Evolutionary conservation across 2,888 invertebrate species (phyloP).

Genomic region (Lasioglossum marginatum): DNA sequence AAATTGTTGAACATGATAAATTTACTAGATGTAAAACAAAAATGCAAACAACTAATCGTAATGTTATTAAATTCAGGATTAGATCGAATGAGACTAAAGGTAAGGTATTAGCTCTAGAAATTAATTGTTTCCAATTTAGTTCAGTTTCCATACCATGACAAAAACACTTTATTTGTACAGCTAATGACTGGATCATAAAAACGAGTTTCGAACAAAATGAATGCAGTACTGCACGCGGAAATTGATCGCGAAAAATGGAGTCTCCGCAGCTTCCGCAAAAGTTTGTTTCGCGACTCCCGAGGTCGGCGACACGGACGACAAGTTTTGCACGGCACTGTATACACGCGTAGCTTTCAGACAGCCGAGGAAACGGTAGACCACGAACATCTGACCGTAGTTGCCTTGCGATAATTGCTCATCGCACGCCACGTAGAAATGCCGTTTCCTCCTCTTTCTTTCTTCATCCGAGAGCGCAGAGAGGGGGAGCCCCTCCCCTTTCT

Average conservation of each 20-base stretch:
- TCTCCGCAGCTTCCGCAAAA: background rate
- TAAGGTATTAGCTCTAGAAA: too few species aligned
- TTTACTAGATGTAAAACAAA: too few species aligned
- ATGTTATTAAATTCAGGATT: background rate
- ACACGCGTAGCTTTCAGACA: slow-evolving; percentile 37
- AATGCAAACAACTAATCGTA: too few species aligned
- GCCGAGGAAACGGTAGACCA: slow-evolving; percentile 56
- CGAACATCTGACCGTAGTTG: slow-evolving; percentile 55
- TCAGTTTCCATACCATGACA: too few species aligned
- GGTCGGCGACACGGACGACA: background rate
- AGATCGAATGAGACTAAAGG: too few species aligned
- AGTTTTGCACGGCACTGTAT: slow-evolving; percentile 29
- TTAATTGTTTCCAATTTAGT: too few species aligned
- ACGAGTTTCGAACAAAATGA: background rate
- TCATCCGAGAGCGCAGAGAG: slow-evolving; percentile 1
- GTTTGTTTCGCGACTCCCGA: background rate
- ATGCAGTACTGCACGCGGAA: background rate
- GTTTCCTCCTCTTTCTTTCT: slow-evolving; percentile 57
- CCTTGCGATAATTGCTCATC: slow-evolving; percentile 72
- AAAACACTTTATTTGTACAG: background rate
- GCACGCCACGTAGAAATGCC: slow-evolving; percentile 69
- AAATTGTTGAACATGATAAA: background rate
- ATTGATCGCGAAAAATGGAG: background rate
- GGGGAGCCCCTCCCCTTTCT: background rate
- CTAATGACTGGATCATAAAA: background rate